Evolutionary conservation across 64 coral and sea anemone genomes (phyloP).

Genomic region (Stylophora pistillata): DNA sequence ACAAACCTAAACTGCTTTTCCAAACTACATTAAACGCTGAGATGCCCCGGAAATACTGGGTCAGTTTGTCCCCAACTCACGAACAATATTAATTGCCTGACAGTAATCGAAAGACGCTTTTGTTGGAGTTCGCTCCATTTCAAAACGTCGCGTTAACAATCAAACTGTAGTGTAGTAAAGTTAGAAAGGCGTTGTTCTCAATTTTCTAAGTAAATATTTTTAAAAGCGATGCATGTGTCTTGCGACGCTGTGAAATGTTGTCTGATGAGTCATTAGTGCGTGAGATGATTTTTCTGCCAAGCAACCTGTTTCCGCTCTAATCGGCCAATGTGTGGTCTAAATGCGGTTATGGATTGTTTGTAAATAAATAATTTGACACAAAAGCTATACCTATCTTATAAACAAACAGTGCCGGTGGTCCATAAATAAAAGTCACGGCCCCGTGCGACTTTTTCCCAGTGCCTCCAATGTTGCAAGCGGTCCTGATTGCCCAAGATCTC

Average conservation of each 20-base stretch:
- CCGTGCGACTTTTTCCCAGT: constrained; percentile 21
- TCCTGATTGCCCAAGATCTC: background rate
- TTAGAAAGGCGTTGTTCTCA: constrained; percentile 30
- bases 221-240: constrained; percentile 48
- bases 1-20: constrained; percentile 20
- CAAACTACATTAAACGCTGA: background rate
- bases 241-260: constrained; percentile 54
- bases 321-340: constrained; percentile 58
- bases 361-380: constrained; percentile 97
- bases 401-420: constrained; percentile 92
- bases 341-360: constrained; percentile 80
- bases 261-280: constrained; percentile 33
- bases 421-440: constrained; percentile 26
- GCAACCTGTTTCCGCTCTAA: constrained; percentile 24
- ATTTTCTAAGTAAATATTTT: constrained; percentile 83
- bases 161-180: constrained; percentile 48
- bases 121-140: background rate
- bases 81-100: background rate
- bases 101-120: background rate
- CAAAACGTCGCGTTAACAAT: constrained; percentile 49
- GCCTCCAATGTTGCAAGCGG: constrained; percentile 14
- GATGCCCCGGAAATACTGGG: background rate
- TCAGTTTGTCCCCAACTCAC: background rate
- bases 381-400: constrained; percentile 72
- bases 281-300: constrained; percentile 67